A percentile compares a stretch with the other conserved stretches of the same genome.
Conservation (phyloP, 1,140 invertebrate species). For the Pomacea maculata region DNA sequence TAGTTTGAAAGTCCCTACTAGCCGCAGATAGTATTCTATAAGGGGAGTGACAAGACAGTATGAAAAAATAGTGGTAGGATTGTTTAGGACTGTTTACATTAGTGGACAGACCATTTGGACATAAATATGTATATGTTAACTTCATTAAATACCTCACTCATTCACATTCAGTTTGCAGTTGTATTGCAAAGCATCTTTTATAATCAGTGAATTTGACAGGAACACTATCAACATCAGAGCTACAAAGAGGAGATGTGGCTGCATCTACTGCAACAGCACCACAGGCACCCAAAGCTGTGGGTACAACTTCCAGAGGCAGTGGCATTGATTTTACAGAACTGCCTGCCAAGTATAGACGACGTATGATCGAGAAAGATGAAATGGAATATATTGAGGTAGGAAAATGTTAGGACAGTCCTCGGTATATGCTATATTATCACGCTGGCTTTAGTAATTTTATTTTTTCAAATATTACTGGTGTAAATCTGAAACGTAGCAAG, state of each 20-base stretch:
- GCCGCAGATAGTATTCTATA: too few relatives aligned
- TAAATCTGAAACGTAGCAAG: not conserved
- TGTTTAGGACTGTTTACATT: too few relatives aligned
- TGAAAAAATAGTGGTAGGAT: too few relatives aligned
- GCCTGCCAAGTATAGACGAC: constrained; percentile 2
- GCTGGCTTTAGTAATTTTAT: too few relatives aligned
- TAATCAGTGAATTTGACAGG: not conserved
- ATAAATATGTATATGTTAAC: too few relatives aligned
- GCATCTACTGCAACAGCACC: not conserved
- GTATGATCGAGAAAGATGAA: not conserved
- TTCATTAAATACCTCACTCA: too few relatives aligned
- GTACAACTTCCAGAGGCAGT: constrained; percentile 3
- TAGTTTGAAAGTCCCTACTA: too few relatives aligned
- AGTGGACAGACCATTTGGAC: too few relatives aligned
- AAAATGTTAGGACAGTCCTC: too few relatives aligned
- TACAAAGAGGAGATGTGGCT: not conserved
- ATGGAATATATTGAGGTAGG: constrained; percentile 19
- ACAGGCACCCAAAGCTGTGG: not conserved
- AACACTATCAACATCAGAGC: not conserved
- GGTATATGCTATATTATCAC: too few relatives aligned
- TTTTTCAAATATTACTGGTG: not conserved
- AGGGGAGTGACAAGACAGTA: too few relatives aligned
- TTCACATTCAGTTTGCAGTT: too few relatives aligned
- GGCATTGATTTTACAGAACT: constrained; percentile 8
- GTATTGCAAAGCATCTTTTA: not conserved